phyloP scores from a whole-genome alignment of 2,797 vertebrate genomes.

The Intellagama lesueurii region DNA sequence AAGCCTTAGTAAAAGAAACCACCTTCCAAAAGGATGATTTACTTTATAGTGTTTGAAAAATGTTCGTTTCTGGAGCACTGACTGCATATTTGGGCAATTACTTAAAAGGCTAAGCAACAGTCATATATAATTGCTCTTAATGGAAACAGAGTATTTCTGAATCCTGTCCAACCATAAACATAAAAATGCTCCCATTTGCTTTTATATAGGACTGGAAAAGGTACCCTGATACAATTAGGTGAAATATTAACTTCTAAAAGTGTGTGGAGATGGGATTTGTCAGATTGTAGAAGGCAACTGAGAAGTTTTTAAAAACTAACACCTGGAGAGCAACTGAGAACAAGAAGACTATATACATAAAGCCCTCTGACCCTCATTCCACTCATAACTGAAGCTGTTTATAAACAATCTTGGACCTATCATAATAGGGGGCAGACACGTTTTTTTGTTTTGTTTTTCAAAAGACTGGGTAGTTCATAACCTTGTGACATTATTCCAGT shows the following conservation, averaged over 20 bases:
- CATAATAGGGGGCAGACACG: not conserved
- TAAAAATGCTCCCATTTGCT: constrained; percentile 14
- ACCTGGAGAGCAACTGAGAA: not conserved
- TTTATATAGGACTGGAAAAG: not conserved
- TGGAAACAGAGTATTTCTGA: constrained; percentile 25
- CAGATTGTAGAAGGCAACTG: not conserved
- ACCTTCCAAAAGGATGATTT: constrained; percentile 37
- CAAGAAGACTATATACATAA: not conserved
- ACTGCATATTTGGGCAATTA: constrained; percentile 31
- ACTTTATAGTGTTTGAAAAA: constrained; percentile 36
- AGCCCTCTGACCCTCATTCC: not conserved
- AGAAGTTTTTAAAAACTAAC: not conserved
- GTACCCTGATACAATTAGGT: not conserved
- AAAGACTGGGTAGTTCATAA: not conserved
- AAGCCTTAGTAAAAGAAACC: constrained; percentile 10
- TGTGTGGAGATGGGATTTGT: not conserved
- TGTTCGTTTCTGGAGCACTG: constrained; percentile 32
- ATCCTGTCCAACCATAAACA: constrained; percentile 36
- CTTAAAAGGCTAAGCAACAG: constrained; percentile 30
- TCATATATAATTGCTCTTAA: constrained; percentile 52
- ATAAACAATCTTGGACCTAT: not conserved
- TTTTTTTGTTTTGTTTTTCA: not conserved
- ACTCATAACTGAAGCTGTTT: not conserved
- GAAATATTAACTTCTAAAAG: not conserved
- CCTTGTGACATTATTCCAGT: not conserved